Conservation (phyloP, 2,888 invertebrate species). For the Cephus sareptanus region DNA sequence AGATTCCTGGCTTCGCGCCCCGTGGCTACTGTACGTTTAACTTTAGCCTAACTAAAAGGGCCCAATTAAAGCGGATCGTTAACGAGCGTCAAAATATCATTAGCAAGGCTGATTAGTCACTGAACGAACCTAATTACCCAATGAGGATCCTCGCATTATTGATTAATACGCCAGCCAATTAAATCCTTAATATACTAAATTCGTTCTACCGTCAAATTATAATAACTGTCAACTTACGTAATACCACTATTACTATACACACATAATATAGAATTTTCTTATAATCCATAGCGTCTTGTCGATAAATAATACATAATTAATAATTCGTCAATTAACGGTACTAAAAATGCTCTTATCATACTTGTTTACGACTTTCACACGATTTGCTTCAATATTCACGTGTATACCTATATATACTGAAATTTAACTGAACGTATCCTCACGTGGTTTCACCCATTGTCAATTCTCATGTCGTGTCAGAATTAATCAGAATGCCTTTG, state of each 20-base stretch:
- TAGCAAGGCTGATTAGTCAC: conserved; percentile 7
- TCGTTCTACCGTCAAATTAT: not conserved
- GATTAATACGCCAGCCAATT: not conserved
- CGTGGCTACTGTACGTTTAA: conserved; percentile 22
- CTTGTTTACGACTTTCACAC: not conserved
- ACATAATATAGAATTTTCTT: not conserved
- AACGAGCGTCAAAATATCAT: conserved; percentile 25
- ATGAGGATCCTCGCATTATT: not conserved
- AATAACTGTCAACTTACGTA: not conserved
- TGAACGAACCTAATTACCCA: not conserved
- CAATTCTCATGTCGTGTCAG: not conserved
- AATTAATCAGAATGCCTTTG: not conserved
- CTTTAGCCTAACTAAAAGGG: conserved; percentile 28
- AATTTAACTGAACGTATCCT: not conserved
- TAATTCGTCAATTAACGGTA: not conserved
- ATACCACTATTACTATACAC: not conserved
- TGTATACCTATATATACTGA: not conserved
- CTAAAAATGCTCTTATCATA: not conserved
- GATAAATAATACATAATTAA: not conserved
- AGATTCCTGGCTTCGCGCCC: conserved; percentile 34
- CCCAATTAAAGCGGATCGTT: conserved; percentile 34
- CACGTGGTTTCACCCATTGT: not conserved
- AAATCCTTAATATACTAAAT: not conserved
- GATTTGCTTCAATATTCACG: not conserved
- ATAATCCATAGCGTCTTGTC: not conserved